These are phyloP conservation scores for Ageneiosus marmoratus DNA, from an alignment of 2,113 vertebrate species.

Conservation along the genomic window DNA sequence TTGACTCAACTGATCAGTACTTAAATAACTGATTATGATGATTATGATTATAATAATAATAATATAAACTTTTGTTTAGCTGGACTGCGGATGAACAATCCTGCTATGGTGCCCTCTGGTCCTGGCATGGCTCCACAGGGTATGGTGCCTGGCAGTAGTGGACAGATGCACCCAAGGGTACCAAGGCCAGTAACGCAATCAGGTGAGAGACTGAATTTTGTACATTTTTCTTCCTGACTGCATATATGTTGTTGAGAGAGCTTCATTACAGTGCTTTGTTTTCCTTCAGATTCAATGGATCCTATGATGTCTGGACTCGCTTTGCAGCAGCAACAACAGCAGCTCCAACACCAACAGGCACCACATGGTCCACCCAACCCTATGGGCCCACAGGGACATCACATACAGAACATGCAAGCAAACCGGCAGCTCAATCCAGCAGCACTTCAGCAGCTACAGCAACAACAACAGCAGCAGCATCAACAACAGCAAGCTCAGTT, in stretches of 20 bases:
- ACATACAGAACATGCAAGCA: conserved; percentile 85
- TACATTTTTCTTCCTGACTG: background rate
- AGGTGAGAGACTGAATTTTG: conserved; percentile 72
- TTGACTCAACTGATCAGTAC: background rate
- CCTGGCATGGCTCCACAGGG: conserved; percentile 82
- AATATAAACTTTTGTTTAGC: conserved; percentile 42
- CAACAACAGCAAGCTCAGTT: conserved; percentile 73
- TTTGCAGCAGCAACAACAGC: conserved; percentile 70
- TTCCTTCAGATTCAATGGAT: conserved; percentile 84
- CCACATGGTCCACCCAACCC: conserved; percentile 83
- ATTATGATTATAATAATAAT: background rate
- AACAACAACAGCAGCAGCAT: conserved; percentile 71
- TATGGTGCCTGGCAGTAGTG: conserved; percentile 79
- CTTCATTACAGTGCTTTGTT: conserved; percentile 41
- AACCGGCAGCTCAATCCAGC: conserved; percentile 88
- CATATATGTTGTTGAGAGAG: background rate
- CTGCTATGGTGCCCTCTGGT: conserved; percentile 86
- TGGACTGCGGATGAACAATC: conserved; percentile 82
- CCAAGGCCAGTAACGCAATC: conserved; percentile 85
- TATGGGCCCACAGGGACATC: conserved; percentile 86
- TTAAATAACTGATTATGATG: background rate
- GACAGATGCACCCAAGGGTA: conserved; percentile 86
- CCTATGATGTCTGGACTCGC: conserved; percentile 88
- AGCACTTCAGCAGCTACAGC: conserved; percentile 86
- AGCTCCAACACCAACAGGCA: conserved; percentile 82